phyloP scores from a whole-genome alignment of 35 echinoderm and acorn worm species.

The Amphiura filiformis region DNA sequence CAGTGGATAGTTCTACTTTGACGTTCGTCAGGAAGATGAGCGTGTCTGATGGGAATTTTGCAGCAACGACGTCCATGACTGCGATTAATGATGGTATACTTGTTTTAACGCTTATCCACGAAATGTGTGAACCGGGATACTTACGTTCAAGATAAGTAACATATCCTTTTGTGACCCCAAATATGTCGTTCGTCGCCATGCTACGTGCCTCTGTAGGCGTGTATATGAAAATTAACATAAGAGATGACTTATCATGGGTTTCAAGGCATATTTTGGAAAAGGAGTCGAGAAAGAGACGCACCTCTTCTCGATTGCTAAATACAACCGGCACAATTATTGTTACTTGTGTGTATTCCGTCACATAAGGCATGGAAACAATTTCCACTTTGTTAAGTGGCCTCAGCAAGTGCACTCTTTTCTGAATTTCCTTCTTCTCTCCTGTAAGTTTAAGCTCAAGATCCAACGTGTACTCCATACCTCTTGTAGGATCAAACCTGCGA shows the following conservation, averaged over 20 bases:
- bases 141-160: constrained; percentile 78
- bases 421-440: constrained; percentile 72
- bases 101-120: constrained; percentile 90
- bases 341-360: constrained; percentile 83
- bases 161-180: constrained; percentile 65
- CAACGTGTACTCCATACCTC: constrained; percentile 98
- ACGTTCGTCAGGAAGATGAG: constrained; percentile 86
- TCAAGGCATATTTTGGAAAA: constrained; percentile 86
- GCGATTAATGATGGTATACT: constrained; percentile 79
- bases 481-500: constrained; percentile 83
- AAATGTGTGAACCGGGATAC: constrained; percentile 68
- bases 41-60: constrained; percentile 72
- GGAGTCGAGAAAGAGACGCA: constrained; percentile 79
- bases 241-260: constrained; percentile 77
- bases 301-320: constrained; percentile 71
- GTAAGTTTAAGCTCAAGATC: constrained; percentile 85
- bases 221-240: constrained; percentile 95
- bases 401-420: constrained; percentile 82
- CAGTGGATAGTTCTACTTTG: constrained; percentile 58
- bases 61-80: constrained; percentile 93
- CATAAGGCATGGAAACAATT: constrained; percentile 94
- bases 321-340: constrained; percentile 80
- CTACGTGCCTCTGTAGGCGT: constrained; percentile 67
- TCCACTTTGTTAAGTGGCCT: constrained; percentile 90
- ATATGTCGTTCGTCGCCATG: constrained; percentile 88